Conservation (phyloP, 2,888 invertebrate genomes). For the Tachina lurida region DNA sequence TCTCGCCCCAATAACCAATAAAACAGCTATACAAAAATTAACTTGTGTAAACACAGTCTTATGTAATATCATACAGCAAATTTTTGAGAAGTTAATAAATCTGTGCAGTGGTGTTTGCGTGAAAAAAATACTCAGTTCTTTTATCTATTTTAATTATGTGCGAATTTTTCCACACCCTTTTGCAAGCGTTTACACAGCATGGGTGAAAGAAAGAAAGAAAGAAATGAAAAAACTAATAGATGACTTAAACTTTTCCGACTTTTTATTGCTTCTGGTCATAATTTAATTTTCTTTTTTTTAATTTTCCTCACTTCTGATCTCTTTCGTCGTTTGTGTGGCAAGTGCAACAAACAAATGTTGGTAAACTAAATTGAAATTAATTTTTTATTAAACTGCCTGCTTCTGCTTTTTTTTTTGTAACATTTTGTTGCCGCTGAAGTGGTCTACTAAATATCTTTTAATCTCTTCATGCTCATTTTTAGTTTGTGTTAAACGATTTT, state of each 20-base stretch:
- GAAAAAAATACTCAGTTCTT: too few relatives aligned
- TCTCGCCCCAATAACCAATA: too few relatives aligned
- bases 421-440: slow-evolving; percentile 26
- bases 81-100: too few relatives aligned
- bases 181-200: slow-evolving; percentile 9
- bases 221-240: slow-evolving; percentile 20
- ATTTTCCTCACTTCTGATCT: slow-evolving; percentile 16
- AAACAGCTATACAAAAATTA: too few relatives aligned
- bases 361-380: slow-evolving; percentile 4
- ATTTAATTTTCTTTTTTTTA: slow-evolving; percentile 27
- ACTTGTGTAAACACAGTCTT: too few relatives aligned
- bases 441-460: slow-evolving; percentile 3
- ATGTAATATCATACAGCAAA: too few relatives aligned
- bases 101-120: too few relatives aligned
- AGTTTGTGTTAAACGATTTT: not conserved
- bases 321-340: slow-evolving; percentile 26
- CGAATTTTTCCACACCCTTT: not conserved
- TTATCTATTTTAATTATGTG: too few relatives aligned
- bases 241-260: slow-evolving; percentile 37
- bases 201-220: slow-evolving; percentile 8
- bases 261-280: slow-evolving; percentile 50
- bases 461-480: not conserved
- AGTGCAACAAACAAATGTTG: not conserved
- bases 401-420: not conserved
- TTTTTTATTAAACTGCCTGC: not conserved